Evolutionary conservation across 2,797 vertebrate genomes (phyloP).

Genomic region (Notamacropus eugenii): DNA sequence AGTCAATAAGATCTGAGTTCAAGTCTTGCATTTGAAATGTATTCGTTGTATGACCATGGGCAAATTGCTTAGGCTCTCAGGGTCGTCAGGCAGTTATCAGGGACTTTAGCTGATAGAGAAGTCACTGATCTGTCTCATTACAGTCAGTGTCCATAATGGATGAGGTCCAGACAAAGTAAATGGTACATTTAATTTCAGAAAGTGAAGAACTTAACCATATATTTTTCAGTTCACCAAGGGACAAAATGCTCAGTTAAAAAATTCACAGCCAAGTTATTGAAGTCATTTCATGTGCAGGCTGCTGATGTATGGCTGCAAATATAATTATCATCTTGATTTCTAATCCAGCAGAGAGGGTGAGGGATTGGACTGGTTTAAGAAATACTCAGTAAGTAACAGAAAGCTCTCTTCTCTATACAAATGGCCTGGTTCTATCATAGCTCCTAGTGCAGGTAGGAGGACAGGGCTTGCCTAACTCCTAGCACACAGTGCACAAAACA

Average conservation of each 20-base stretch:
- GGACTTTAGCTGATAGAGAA: neutral
- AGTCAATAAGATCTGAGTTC: neutral
- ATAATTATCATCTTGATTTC: neutral
- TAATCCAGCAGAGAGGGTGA: neutral
- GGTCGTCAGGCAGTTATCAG: neutral
- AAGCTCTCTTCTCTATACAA: neutral
- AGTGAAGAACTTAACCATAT: slow-evolving; percentile 28
- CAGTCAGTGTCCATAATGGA: neutral
- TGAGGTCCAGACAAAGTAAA: neutral
- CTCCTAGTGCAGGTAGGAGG: neutral
- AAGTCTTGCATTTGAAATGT: neutral
- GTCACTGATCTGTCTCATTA: neutral
- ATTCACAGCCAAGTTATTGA: neutral
- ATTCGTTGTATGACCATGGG: neutral
- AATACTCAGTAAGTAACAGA: neutral
- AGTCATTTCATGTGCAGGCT: neutral
- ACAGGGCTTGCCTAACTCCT: neutral
- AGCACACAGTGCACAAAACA: neutral
- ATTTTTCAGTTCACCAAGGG: slow-evolving; percentile 24
- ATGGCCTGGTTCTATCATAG: neutral
- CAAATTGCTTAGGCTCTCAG: neutral
- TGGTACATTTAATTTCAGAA: slow-evolving; percentile 39
- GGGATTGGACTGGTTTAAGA: neutral
- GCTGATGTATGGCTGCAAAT: neutral
- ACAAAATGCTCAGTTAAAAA: neutral